Evolutionary conservation across 2,888 invertebrate genomes (phyloP).

Genomic region (Dolomedes plantarius): DNA sequence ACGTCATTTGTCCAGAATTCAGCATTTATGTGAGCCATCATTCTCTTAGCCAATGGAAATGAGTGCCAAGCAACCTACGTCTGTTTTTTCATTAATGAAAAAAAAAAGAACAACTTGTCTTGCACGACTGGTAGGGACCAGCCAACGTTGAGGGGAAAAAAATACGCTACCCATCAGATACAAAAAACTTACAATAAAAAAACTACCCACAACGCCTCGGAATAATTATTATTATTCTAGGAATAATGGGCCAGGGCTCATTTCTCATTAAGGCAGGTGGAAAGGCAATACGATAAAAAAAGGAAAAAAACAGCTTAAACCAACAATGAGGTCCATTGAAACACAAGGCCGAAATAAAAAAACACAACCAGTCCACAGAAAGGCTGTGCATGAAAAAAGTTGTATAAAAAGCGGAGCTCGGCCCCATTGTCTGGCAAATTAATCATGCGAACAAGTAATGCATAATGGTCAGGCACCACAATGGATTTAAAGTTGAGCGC

Average conservation of each 20-base stretch:
- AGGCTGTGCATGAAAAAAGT: background rate
- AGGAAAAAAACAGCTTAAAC: conserved; percentile 50
- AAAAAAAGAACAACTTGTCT: background rate
- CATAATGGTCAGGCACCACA: conserved; percentile 10
- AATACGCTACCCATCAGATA: background rate
- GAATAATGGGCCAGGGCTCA: conserved; percentile 16
- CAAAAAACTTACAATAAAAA: conserved; percentile 8
- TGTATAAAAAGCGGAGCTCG: background rate
- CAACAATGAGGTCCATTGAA: conserved; percentile 44
- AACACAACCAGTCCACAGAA: background rate
- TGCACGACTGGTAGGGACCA: background rate
- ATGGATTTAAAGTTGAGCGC: conserved; percentile 7
- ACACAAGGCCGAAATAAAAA: conserved; percentile 5
- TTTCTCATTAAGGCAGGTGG: conserved; percentile 66
- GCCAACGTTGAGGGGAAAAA: background rate
- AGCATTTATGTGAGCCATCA: background rate
- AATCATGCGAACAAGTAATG: conserved; percentile 16
- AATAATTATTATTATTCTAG: conserved; percentile 58
- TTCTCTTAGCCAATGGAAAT: background rate
- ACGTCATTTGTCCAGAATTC: background rate
- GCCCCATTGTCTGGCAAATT: background rate
- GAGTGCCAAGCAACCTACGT: background rate
- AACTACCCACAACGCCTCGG: conserved; percentile 47
- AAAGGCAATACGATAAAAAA: conserved; percentile 13
- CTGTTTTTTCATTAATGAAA: background rate